A percentile compares a stretch with the other conserved stretches of the same genome.
These are phyloP conservation scores for Hippopotamyrus pictus DNA, from an alignment of 2,797 vertebrate species.

Conservation along the genomic window DNA sequence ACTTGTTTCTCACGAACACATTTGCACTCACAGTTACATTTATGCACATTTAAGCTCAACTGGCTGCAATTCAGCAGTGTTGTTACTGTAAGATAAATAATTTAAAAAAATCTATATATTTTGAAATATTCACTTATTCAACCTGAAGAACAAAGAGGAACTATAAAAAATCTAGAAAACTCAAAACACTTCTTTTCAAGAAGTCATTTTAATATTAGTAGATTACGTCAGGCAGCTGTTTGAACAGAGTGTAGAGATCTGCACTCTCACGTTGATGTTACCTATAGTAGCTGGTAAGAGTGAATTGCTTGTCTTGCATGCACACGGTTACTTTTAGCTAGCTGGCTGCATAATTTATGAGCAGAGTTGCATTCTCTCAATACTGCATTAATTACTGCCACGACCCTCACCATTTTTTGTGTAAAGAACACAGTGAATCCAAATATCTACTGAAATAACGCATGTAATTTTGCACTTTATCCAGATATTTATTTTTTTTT, in stretches of 20 bases:
- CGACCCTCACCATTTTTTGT: background rate
- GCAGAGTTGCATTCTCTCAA: background rate
- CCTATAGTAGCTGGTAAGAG: background rate
- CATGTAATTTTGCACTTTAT: background rate
- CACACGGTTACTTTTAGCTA: background rate
- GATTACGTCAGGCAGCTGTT: background rate
- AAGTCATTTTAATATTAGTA: background rate
- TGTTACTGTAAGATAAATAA: background rate
- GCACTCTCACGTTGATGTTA: background rate
- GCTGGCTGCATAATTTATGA: slow-evolving; percentile 8
- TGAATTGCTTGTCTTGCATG: background rate
- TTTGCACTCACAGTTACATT: slow-evolving; percentile 1
- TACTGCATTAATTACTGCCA: slow-evolving; percentile 3
- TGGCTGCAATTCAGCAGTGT: background rate
- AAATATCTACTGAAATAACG: background rate
- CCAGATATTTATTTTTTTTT: background rate
- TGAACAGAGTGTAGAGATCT: background rate
- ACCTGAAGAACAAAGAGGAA: background rate
- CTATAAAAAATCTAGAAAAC: background rate
- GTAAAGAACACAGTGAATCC: background rate
- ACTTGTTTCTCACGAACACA: background rate
- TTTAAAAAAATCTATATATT: background rate
- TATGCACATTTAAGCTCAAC: background rate
- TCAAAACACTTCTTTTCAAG: background rate
- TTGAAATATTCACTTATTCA: background rate